Percentiles rank a stretch among this genome's conserved stretches.
These are phyloP conservation scores for Panopea generosa DNA, from an alignment of 2,888 invertebrate species.

Conservation along the genomic window DNA sequence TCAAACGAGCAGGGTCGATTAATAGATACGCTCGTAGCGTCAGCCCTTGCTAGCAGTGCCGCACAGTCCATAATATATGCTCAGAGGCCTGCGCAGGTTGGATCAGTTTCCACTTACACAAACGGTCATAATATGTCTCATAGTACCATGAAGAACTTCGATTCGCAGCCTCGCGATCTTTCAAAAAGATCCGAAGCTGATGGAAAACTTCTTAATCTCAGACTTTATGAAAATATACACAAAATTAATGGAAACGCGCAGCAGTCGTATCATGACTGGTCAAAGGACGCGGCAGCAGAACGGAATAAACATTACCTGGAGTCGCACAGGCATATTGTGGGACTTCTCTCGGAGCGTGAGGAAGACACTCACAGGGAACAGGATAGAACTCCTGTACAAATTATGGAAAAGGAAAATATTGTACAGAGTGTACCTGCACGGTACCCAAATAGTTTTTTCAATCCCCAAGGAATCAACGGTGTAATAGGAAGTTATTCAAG, in stretches of 20 bases:
- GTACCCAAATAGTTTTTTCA: slow-evolving; percentile 49
- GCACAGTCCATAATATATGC: slow-evolving; percentile 58
- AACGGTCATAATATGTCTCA: slow-evolving; percentile 20
- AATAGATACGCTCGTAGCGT: slow-evolving; percentile 59
- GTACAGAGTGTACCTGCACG: slow-evolving; percentile 49
- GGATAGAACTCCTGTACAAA: slow-evolving; percentile 25
- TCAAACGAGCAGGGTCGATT: slow-evolving; percentile 52
- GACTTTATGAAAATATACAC: slow-evolving; percentile 40
- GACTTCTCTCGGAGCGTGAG: slow-evolving; percentile 44
- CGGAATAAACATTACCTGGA: slow-evolving; percentile 56
- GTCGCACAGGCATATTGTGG: slow-evolving; percentile 51
- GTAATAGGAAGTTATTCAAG: slow-evolving; percentile 30
- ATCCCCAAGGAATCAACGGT: slow-evolving; percentile 33
- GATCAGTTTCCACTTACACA: slow-evolving; percentile 13
- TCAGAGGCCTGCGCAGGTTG: slow-evolving; percentile 6
- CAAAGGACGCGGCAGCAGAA: slow-evolving; percentile 40
- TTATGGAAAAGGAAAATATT: slow-evolving; percentile 59
- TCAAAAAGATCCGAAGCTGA: slow-evolving; percentile 45
- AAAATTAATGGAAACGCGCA: slow-evolving; percentile 19
- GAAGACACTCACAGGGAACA: slow-evolving; percentile 7
- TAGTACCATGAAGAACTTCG: slow-evolving; percentile 34
- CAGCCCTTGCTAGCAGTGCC: slow-evolving; percentile 57
- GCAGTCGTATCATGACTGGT: slow-evolving; percentile 37
- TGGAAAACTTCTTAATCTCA: slow-evolving; percentile 33
- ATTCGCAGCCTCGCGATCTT: slow-evolving; percentile 57